Evolutionary conservation across 2,888 invertebrate genomes (phyloP), one percentile per base, ranked within the genome.

Genomic region (Ophonus ardosiacus): DNA sequence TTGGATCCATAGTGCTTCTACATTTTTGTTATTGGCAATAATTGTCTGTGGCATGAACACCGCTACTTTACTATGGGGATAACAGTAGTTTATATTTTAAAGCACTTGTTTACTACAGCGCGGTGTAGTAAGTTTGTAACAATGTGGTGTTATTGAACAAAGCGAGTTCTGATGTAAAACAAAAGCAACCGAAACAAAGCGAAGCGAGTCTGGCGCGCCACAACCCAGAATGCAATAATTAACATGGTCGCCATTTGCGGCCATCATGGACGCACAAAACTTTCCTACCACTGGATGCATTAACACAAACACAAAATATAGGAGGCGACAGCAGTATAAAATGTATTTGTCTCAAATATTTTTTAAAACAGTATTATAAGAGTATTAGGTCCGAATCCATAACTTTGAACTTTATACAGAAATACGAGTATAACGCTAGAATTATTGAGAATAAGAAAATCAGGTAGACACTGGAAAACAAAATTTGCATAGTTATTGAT

Each of bases 191-290:
- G 57, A 83, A 83, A 83, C 82, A 83, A 76, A 21, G 61, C n/a
- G 21, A 76, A 21, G 43, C n/a, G 21, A 59, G 83, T 61, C 68
- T 81, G 71, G 71, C 57, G 18, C 15, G 40, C 82, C 71, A 57
- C 74, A 40, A 57, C 43, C 18, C 61, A 83, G 61, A 74, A 71
- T 83, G 83, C 59, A 76, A 83, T 83, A 83, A 83, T 83, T 83
- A 76, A 74, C 76, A 83, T 83, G 83, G 74, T 63, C 40, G 40
- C 71, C 43, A 76, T 31, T 74, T 31, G 51, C 24, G 21, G 76
- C 78, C 8, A 57, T 31, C 57, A 57, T 56, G 74, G 40, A 18
- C 51, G 59, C 74, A 74, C 76, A 57, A 83, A 82, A 83, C 74
- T 84, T 78, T 78, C 78, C 78, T 78, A 56, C 78, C 21, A 84